These are phyloP conservation scores for Sarcophaga variegata DNA, from an alignment of 2,888 invertebrate genomes.

Conservation along the genomic window DNA sequence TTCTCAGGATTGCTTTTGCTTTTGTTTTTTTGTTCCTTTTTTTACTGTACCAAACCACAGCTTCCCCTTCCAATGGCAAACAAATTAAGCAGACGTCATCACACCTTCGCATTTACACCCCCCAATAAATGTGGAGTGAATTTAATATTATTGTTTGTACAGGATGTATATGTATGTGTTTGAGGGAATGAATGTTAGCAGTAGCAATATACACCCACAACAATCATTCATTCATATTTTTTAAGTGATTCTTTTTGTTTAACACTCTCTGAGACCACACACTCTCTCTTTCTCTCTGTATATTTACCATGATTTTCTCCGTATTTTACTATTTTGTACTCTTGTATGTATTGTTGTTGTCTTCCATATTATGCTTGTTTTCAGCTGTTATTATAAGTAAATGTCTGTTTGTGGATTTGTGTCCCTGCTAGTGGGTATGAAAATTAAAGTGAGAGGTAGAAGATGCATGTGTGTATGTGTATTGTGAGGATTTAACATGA, in stretches of 20 bases:
- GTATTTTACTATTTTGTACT: conserved; percentile 10
- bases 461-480: conserved; percentile 2
- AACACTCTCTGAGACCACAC: background rate
- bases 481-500: conserved; percentile 61
- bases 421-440: no score
- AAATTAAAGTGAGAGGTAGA: background rate
- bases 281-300: background rate
- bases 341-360: conserved; percentile 23
- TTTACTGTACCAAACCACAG: background rate
- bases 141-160: background rate
- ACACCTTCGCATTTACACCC: conserved; percentile 70
- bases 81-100: conserved; percentile 79
- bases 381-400: no score
- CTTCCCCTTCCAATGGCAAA: conserved; percentile 66
- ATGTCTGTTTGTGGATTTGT: no score
- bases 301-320: conserved; percentile 50
- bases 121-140: background rate
- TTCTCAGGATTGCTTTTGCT: conserved; percentile 6
- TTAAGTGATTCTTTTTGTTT: conserved; percentile 59
- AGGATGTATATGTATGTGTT: background rate
- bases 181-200: conserved; percentile 1
- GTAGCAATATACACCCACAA: conserved; percentile 46
- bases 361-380: conserved; percentile 9
- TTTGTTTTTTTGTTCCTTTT: background rate
- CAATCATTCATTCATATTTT: conserved; percentile 67